These are phyloP conservation scores for Esox niger DNA, from an alignment of 2,113 vertebrate genomes.

Conservation along the genomic window DNA sequence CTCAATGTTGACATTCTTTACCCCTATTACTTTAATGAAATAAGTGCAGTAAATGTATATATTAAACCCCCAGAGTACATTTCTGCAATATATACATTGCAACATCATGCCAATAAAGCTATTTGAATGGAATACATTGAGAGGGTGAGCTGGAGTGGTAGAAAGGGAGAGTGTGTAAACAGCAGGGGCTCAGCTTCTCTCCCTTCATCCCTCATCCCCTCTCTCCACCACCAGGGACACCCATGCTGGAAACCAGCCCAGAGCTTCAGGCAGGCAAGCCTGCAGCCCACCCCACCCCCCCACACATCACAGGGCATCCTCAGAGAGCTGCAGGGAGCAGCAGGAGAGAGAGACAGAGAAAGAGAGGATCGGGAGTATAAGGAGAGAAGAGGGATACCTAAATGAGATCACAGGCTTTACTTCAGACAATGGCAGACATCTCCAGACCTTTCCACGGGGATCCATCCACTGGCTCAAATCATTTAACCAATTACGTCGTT, in stretches of 20 bases:
- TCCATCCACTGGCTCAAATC: not conserved
- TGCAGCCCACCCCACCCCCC: conserved; percentile 9
- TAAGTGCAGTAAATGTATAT: too few species aligned
- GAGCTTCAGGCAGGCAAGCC: conserved; percentile 30
- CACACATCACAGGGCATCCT: conserved; percentile 15
- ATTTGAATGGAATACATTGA: not conserved
- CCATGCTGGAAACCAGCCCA: conserved; percentile 38
- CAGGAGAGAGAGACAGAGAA: not conserved
- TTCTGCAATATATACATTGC: too few species aligned
- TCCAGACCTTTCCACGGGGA: not conserved
- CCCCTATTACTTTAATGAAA: too few species aligned
- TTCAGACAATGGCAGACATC: not conserved
- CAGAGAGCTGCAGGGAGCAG: not conserved
- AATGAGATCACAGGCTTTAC: not conserved
- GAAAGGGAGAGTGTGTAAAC: conserved; percentile 12
- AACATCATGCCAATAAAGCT: too few species aligned
- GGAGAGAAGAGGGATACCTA: not conserved
- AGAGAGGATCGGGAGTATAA: not conserved
- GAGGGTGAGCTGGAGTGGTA: not conserved
- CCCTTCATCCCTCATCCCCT: not conserved
- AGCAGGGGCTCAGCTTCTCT: conserved; percentile 13
- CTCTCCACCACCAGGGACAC: conserved; percentile 17
- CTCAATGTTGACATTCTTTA: too few species aligned
- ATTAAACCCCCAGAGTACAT: too few species aligned
- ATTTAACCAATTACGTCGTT: not conserved